Base-by-base conservation (phyloP, 2,888 invertebrate genomes). In the Lacanobia wlatinum region DNA sequence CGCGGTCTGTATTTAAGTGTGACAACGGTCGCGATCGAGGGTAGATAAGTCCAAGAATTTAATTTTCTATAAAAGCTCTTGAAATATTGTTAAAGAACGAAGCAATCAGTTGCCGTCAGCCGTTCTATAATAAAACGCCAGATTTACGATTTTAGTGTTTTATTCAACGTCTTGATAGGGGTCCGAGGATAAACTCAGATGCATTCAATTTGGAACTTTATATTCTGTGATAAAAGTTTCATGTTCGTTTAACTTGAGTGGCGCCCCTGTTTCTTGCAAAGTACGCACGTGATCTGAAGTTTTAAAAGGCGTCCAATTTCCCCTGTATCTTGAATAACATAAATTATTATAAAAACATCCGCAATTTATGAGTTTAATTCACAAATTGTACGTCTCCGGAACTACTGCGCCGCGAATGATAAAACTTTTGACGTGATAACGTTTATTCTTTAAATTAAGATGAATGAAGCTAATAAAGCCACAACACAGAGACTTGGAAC, bases 201-300 rank as follows among this genome's bases (percentile, higher is more conserved):
- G 63, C 73, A 86, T 76, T 63, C 70, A 67, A 75, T 68, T 82
- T 73, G 18, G 66, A 59, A 59, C 78, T 81, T 70, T 81, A 82
- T 77, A 21, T 34, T 69, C 43, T 53, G 21, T 53, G 14, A 23
- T 48, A 46, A 68, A 86, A 71, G 84, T 83, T 84, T 73, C 63
- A 53, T 79, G 85, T 87, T 88, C 63, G 71, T 75, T 83, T 79
- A 80, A 60, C 64, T 53, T 63, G n/a, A 52, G 40, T 67, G 53
- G 56, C 77, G 73, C 76, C 74, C 85, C 80, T 72, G 73, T 73
- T 78, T 70, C 78, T 80, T 69, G 60, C 69, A 79, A 82, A 83
- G 87, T 83, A 82, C 76, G 80, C 76, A 88, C 89, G 88, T 87
- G 88, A 89, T 76, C 70, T 76, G 84, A 82, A 85, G 77, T 78